Percentiles rank a stretch among this genome's conserved stretches.
Evolutionary conservation across 2,888 invertebrate species (phyloP).

Genomic region (Eupeodes latifasciatus): DNA sequence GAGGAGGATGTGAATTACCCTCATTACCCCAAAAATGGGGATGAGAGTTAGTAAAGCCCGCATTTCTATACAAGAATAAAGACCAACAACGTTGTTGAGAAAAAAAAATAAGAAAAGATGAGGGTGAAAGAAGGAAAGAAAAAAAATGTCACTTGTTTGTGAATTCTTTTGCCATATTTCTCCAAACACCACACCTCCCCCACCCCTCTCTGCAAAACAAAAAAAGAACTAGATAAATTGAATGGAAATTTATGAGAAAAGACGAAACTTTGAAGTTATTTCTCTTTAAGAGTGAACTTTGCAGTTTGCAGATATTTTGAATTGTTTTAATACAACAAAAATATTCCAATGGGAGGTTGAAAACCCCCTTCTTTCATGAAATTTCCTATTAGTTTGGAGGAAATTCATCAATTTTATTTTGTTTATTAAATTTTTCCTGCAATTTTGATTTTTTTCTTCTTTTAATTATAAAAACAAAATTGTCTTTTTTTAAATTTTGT

Average conservation of each 20-base stretch:
- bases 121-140: background rate
- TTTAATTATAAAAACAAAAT: background rate
- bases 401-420: background rate
- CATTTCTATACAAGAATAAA: background rate
- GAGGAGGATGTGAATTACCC: conserved; percentile 58
- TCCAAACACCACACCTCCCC: background rate
- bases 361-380: background rate
- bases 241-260: conserved; percentile 4
- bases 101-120: background rate
- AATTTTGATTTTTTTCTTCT: background rate
- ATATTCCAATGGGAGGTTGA: background rate
- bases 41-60: conserved; percentile 7
- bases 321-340: background rate
- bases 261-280: background rate
- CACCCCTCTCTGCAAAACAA: background rate
- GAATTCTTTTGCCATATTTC: conserved; percentile 41
- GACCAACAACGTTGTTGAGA: background rate
- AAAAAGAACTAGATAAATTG: conserved; percentile 17
- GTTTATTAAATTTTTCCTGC: background rate
- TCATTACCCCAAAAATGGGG: conserved; percentile 45
- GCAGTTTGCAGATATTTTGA: background rate
- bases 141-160: conserved; percentile 50
- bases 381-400: background rate
- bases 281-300: background rate
- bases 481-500: background rate